phyloP scores from a whole-genome alignment of 2,113 vertebrate species.

The Gymnorhina tibicen region DNA sequence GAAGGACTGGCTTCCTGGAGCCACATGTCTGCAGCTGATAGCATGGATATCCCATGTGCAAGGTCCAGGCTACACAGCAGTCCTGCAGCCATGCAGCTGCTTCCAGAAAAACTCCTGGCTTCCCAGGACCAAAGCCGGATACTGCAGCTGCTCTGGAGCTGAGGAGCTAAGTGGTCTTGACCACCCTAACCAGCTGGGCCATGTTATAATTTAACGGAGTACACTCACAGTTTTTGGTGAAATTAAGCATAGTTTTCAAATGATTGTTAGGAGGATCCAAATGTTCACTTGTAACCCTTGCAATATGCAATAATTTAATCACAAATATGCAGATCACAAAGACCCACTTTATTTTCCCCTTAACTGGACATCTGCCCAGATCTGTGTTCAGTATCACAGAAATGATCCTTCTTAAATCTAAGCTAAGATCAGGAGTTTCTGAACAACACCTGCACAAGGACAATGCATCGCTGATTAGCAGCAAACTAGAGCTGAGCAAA shows the following conservation, averaged over 20 bases:
- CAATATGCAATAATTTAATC: neutral
- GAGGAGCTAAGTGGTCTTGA: neutral
- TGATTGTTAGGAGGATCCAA: neutral
- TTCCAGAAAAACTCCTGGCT: neutral
- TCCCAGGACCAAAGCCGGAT: neutral
- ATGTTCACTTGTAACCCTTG: neutral
- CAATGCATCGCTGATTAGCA: neutral
- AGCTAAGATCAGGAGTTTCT: neutral
- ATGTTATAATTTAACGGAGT: neutral
- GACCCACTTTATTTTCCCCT: neutral
- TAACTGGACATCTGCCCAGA: neutral
- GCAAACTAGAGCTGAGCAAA: neutral
- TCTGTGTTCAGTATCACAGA: neutral
- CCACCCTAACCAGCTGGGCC: neutral
- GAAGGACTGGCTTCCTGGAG: neutral
- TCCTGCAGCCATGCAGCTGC: too few relatives aligned
- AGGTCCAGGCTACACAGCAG: accelerated
- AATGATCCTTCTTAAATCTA: neutral
- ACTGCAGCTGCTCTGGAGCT: neutral
- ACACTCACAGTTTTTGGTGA: neutral
- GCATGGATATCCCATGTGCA: neutral
- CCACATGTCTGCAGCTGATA: neutral
- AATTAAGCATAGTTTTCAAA: neutral
- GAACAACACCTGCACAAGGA: neutral
- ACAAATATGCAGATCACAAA: neutral